Evolutionary conservation across 2,797 vertebrate species (phyloP), one percentile per base, ranked within the genome.

Genomic region (Pseudopleuronectes americanus): DNA sequence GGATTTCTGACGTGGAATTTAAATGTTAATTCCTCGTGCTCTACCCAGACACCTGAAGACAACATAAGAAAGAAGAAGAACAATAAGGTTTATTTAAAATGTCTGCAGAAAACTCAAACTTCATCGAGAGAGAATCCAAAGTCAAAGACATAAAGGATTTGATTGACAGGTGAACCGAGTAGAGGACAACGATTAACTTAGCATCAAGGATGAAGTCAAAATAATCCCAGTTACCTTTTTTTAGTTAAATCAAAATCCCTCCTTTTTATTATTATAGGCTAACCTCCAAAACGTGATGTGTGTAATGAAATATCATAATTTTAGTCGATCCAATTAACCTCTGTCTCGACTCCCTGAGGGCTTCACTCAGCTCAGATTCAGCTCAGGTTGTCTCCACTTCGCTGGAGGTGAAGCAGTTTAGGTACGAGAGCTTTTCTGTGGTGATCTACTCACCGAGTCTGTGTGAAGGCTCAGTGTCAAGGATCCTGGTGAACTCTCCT

Each of bases 321-420:
- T 92, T 91, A 90, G 88, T 87, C 82, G 68, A 89, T 89, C 87
- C 86, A 92, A 90, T 92, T 92, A 92, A 91, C 90, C 91, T 90
- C 81, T 83, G 91, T 88, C 86, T 85, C 82, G 85, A 87, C 90
- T 88, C 89, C 89, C 90, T 86, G 28, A 90, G 89, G 90, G 89
- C 90, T 89, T 86, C 80, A 84, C 82, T 91, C 89, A 91, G 81
- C 91, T 90, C 84, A 89, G 89, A 90, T 89, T 89, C 87, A 83
- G 33, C 80, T 79, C 72, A 83, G 81, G 83, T 87, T 80, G 68
- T 78, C 83, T 79, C 8, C 17, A 73, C 69, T 80, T 83, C 68
- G 64, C 86, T 86, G 65, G 64, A 87, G 84, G 86, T 88, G 68
- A 62, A 77, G 62, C 77, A 80, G 63, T 84, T 72, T 49, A 61